Evolutionary conservation across 2,113 vertebrate species (phyloP).

Genomic region (Psilopsiagon aymara): DNA sequence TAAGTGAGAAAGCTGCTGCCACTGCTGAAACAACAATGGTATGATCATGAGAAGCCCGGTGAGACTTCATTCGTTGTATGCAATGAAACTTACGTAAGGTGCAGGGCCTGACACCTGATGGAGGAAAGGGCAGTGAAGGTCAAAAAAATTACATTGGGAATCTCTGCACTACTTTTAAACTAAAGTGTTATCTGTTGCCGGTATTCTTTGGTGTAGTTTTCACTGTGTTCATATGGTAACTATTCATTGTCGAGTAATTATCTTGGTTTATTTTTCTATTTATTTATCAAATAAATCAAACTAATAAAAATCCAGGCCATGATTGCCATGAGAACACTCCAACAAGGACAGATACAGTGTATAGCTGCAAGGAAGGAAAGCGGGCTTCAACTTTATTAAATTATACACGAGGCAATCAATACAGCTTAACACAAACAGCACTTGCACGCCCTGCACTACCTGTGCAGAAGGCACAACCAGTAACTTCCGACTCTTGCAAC

Average conservation of each 20-base stretch:
- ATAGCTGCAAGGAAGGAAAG: constrained; percentile 57
- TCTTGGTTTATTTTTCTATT: constrained; percentile 78
- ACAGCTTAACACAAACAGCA: constrained; percentile 63
- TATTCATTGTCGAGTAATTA: constrained; percentile 77
- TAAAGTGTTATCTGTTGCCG: constrained; percentile 12
- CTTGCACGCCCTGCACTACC: constrained; percentile 20
- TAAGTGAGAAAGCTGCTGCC: neutral
- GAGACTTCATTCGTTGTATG: neutral
- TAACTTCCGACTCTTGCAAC: neutral
- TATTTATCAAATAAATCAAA: constrained; percentile 80
- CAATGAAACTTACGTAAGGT: neutral
- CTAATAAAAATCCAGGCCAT: constrained; percentile 76
- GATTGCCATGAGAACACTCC: constrained; percentile 73
- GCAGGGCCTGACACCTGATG: neutral
- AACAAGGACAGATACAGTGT: constrained; percentile 71
- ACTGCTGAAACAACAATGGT: neutral
- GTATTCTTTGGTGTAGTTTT: constrained; percentile 50
- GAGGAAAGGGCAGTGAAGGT: neutral
- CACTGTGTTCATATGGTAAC: constrained; percentile 58
- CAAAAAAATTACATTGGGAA: neutral
- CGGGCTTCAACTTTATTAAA: constrained; percentile 66
- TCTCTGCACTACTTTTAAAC: neutral
- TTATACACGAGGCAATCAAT: constrained; percentile 65
- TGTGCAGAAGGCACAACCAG: neutral
- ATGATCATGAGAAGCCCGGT: neutral